phyloP scores from a whole-genome alignment of 2,797 vertebrate species.

The Aplochiton taeniatus region DNA sequence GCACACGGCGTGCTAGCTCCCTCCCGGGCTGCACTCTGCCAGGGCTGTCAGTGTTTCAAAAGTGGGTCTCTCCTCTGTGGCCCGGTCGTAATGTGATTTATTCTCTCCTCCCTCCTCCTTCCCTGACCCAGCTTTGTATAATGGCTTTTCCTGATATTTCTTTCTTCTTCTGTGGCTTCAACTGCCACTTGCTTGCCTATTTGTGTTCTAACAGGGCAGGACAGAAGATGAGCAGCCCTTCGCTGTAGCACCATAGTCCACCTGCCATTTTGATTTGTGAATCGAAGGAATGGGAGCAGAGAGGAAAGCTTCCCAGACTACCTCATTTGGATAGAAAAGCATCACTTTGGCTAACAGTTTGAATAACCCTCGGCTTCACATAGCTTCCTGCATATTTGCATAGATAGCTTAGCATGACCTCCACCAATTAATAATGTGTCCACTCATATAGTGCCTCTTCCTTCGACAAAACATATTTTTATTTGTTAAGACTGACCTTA shows the following conservation, averaged over 20 bases:
- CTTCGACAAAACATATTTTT: no score
- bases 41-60: constrained; percentile 26
- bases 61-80: constrained; percentile 6
- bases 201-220: not conserved
- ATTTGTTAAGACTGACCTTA: not conserved
- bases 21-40: constrained; percentile 34
- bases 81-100: constrained; percentile 16
- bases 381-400: no score
- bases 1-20: constrained; percentile 21
- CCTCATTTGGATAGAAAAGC: not conserved
- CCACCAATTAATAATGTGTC: constrained; percentile 3
- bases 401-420: no score
- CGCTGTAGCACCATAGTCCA: not conserved
- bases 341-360: no score
- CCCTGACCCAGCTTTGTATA: not conserved
- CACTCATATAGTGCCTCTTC: constrained; percentile 8
- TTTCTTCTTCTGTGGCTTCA: not conserved
- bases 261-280: not conserved
- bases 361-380: no score
- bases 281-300: not conserved
- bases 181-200: not conserved
- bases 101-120: not conserved
- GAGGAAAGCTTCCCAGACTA: not conserved
- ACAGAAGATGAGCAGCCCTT: not conserved
- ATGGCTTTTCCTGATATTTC: constrained; percentile 9